A percentile compares a stretch with the other conserved stretches of the same genome.
These are phyloP conservation scores for Eretmochelys imbricata DNA, from an alignment of 2,113 vertebrate genomes.

Conservation along the genomic window DNA sequence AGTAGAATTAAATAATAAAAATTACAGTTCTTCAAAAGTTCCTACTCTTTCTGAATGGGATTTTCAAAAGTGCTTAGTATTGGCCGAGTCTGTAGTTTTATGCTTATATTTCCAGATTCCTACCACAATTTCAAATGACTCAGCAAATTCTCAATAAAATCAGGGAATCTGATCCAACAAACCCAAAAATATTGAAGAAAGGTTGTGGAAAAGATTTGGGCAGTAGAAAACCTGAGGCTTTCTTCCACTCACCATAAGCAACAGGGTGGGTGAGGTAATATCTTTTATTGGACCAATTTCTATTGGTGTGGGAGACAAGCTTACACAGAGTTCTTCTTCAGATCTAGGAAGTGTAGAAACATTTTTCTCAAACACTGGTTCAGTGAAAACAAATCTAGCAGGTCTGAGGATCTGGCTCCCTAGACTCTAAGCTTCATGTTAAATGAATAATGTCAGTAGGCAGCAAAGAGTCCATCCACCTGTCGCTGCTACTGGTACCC, in stretches of 20 bases:
- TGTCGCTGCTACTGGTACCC: not conserved
- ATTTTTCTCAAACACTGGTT: not conserved
- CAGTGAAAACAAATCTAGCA: not conserved
- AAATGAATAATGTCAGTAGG: not conserved
- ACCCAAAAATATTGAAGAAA: not conserved
- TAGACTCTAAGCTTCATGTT: not conserved
- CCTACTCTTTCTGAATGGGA: not conserved
- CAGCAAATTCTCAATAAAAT: not conserved
- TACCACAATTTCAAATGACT: not conserved
- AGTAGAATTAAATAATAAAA: not conserved
- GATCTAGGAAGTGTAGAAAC: not conserved
- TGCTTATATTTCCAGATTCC: not conserved
- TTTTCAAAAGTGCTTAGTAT: not conserved
- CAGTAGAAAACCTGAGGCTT: not conserved
- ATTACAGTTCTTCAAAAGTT: not conserved
- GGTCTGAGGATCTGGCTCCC: not conserved
- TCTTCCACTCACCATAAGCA: not conserved
- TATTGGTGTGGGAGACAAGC: not conserved
- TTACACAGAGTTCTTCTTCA: not conserved
- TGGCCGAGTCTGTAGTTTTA: not conserved
- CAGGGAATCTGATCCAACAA: not conserved
- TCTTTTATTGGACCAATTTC: not conserved
- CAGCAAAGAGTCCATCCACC: not conserved
- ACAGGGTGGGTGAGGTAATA: not conserved
- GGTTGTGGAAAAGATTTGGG: not conserved